phyloP scores from a whole-genome alignment of 2,113 vertebrate species.

The Piprites chloris region DNA sequence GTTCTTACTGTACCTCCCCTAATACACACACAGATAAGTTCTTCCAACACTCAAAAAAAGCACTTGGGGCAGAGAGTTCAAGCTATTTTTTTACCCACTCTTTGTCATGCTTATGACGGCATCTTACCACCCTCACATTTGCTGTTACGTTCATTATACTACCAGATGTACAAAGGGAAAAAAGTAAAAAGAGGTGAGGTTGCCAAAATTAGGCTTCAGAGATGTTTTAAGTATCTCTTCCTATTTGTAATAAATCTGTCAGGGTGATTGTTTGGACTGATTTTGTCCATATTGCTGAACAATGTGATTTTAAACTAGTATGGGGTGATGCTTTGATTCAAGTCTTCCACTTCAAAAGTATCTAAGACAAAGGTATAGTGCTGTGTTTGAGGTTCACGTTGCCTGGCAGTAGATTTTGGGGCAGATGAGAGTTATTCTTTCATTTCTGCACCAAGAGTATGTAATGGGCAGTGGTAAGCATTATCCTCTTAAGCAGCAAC shows the following conservation, averaged over 20 bases:
- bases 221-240: not conserved
- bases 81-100: not conserved
- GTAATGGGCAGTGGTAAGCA: not conserved
- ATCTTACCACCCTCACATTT: not conserved
- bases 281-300: not conserved
- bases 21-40: slow-evolving; percentile 27
- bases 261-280: not conserved
- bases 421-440: not conserved
- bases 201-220: not conserved
- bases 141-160: not conserved
- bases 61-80: not conserved
- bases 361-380: not conserved
- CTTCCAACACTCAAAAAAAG: slow-evolving; percentile 4
- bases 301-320: not conserved
- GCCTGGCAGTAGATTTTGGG: not conserved
- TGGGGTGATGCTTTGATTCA: not conserved
- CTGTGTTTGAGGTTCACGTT: not conserved
- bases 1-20: slow-evolving; percentile 3
- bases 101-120: not conserved
- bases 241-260: not conserved
- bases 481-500: not conserved
- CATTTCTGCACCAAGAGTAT: not conserved
- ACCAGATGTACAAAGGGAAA: not conserved
- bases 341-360: not conserved
- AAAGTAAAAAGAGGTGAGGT: not conserved